Base-by-base conservation (phyloP, 2,113 vertebrate genomes). In the Hemibagrus wyckioides region DNA sequence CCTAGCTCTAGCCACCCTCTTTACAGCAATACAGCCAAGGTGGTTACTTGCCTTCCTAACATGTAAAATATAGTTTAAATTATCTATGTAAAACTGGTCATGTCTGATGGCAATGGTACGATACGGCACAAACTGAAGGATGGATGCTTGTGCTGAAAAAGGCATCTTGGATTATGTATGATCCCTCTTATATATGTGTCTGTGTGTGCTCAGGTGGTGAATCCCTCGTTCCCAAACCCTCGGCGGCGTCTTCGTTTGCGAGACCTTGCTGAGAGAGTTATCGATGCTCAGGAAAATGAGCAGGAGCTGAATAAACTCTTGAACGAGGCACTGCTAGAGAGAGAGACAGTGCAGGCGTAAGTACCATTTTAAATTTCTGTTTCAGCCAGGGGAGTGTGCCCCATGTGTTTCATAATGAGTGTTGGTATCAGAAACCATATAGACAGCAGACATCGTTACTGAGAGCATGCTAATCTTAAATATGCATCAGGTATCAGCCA, bases 241-340 rank as follows among this genome's bases (percentile, higher is more conserved):
- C 96, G 96, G n/a, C 93, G 97, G 56, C 94, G 97, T n/a, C 93
- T 98, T 80, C 96, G 97, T 10, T 92, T 99, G 52, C 94, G 97
- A 63, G 97, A 98, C 92, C 91, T 99, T 91, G 97, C 97, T 0
- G 97, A 98, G 87, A 91, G 97, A 65, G 95, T 96, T 61, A 95
- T 95, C 0, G 95, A 95, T 30, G 95, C 94, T 65, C 97, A 97
- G 0, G 96, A 99, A 93, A 98, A 99, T 0, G 97, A 99, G 80
- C 97, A 97, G 56, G 97, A 99, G 90, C 96, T 99, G 83, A 99
- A 98, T 93, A 97, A 97, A 82, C 96, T 99, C 30, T 96, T 99
- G 39, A 98, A 97, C 0, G 97, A 98, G 90, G 98, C 98, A 4
- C 92, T 99, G 91, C 91, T 99, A 57, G 98, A 98, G 92, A 95